Evolutionary conservation across 2,797 vertebrate species (phyloP).

Genomic region (Phylloscopus collybita): DNA sequence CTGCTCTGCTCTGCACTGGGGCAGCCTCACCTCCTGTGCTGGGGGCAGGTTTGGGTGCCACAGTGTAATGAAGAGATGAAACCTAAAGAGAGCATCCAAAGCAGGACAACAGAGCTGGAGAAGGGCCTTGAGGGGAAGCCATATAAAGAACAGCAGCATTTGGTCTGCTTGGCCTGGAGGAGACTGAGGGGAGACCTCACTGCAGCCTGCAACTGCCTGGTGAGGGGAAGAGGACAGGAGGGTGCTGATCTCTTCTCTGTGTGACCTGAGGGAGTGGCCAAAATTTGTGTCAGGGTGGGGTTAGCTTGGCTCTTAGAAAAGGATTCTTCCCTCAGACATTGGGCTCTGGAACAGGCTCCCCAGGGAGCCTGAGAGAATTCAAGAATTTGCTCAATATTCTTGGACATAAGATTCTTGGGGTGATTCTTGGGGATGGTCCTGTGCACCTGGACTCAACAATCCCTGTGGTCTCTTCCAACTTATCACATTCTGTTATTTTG

Average conservation of each 20-base stretch:
- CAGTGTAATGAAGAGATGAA: fast-evolving
- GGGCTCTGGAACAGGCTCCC: fast-evolving
- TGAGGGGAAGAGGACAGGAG: background rate
- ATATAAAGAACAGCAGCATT: background rate
- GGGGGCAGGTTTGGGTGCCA: background rate
- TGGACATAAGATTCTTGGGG: too few relatives aligned
- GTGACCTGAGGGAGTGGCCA: fast-evolving
- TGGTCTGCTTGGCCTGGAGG: background rate
- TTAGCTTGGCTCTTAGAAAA: background rate
- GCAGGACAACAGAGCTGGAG: fast-evolving
- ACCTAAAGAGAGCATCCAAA: background rate
- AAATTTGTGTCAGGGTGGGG: fast-evolving
- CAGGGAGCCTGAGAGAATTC: background rate
- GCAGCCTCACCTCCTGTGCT: background rate
- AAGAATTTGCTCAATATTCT: background rate
- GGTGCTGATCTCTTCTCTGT: background rate
- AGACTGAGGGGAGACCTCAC: background rate
- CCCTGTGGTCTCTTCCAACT: background rate
- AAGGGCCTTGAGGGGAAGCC: background rate
- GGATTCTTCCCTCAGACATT: background rate
- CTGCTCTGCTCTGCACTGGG: background rate
- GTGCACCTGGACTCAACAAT: background rate
- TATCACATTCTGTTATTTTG: background rate
- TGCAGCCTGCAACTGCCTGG: too few relatives aligned
- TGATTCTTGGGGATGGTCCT: background rate